These are phyloP conservation scores for Beroe forskalii DNA, from an alignment of 37 sponge, comb jelly and placozoan species.

Conservation along the genomic window DNA sequence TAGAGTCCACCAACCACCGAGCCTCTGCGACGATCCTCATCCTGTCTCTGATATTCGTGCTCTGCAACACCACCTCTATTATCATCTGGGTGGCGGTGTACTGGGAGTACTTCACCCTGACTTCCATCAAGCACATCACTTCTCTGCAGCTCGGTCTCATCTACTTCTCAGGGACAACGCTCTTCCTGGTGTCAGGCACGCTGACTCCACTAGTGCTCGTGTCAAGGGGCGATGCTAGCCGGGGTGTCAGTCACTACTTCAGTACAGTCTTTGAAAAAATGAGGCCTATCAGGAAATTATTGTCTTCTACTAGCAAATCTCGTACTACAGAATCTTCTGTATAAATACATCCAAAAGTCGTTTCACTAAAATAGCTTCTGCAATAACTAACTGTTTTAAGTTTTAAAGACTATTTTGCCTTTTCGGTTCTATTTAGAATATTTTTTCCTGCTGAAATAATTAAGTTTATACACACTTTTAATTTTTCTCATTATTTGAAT, in stretches of 20 bases:
- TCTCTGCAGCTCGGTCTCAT: not conserved
- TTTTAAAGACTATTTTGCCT: too few species aligned
- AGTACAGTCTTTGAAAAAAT: not conserved
- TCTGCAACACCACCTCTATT: not conserved
- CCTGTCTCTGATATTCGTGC: not conserved
- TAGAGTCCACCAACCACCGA: not conserved
- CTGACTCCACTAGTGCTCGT: not conserved
- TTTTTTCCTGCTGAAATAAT: too few species aligned
- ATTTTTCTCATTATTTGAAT: too few species aligned
- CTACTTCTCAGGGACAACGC: conserved; percentile 29
- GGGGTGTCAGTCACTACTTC: not conserved
- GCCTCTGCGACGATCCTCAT: not conserved
- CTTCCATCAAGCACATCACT: not conserved
- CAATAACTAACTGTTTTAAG: too few species aligned
- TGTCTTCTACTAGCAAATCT: too few species aligned
- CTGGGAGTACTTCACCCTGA: not conserved
- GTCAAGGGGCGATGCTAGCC: not conserved
- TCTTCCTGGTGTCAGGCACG: not conserved
- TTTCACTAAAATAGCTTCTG: too few species aligned
- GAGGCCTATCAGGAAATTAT: too few species aligned
- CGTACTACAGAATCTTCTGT: too few species aligned
- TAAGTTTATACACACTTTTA: too few species aligned
- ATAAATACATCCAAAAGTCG: too few species aligned
- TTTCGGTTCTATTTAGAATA: too few species aligned
- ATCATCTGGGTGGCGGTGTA: not conserved